Evolutionary conservation across 1,140 invertebrate species (phyloP).

Genomic region (Brachystomella parvula): DNA sequence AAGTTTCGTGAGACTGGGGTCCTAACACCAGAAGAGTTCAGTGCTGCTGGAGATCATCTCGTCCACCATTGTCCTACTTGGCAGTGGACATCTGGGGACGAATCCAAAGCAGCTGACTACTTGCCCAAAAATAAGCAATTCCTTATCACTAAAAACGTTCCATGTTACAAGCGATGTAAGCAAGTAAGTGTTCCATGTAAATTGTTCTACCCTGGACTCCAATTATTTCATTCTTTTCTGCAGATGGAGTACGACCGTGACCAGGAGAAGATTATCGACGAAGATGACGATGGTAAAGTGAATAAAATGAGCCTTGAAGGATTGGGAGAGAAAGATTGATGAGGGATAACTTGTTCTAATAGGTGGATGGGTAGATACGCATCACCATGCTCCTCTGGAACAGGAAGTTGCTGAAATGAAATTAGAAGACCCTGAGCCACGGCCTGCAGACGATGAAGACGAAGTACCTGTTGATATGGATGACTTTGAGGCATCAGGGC

Average conservation of each 20-base stretch:
- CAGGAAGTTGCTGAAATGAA: conserved; percentile 66
- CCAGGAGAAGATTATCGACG: conserved; percentile 80
- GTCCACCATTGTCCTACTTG: conserved; percentile 99
- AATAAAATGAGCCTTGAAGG: no score
- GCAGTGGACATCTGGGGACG: conserved; percentile 93
- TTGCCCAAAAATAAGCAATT: conserved; percentile 94
- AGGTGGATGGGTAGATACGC: conserved; percentile 98
- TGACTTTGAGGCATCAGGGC: conserved; percentile 88
- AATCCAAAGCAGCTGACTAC: conserved; percentile 62
- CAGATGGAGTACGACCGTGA: conserved; percentile 84
- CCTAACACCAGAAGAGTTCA: conserved; percentile 91
- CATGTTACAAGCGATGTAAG: conserved; percentile 85
- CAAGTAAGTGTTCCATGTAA: conserved; percentile 52
- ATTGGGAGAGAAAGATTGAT: not conserved
- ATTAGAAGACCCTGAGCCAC: conserved; percentile 43
- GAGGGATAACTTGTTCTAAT: conserved; percentile 29
- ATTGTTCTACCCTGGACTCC: not conserved
- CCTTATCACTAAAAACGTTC: conserved; percentile 91
- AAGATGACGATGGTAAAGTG: conserved; percentile 62
- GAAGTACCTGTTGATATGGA: conserved; percentile 96
- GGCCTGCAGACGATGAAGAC: conserved; percentile 72
- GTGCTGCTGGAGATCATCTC: conserved; percentile 94
- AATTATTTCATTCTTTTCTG: conserved; percentile 32
- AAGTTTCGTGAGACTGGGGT: conserved; percentile 98
- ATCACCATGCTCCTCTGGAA: conserved; percentile 70